Conservation (phyloP, 2,888 invertebrate species). For the Rhopalosiphum nymphaeae region DNA sequence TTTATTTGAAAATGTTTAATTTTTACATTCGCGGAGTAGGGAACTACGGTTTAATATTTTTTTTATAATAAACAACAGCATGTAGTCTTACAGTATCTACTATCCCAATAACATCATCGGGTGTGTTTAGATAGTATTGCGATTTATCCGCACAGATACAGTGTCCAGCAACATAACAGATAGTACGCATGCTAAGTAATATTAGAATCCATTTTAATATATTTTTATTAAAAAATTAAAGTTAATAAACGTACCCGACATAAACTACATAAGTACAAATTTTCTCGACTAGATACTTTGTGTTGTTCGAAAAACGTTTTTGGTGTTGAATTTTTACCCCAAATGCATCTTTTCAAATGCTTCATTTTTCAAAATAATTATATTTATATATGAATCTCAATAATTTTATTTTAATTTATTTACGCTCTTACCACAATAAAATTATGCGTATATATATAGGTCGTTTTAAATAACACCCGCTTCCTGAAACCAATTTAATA, state of each 20-base stretch:
- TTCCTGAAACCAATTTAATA: not conserved
- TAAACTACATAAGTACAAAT: not conserved
- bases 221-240: not conserved
- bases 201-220: not conserved
- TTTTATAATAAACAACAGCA: not conserved
- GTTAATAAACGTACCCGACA: not conserved
- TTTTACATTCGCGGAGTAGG: not conserved
- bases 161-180: not conserved
- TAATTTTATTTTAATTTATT: not conserved
- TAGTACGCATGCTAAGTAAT: not conserved
- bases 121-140: not conserved
- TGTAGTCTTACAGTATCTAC: not conserved
- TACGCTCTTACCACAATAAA: not conserved
- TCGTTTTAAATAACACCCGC: not conserved
- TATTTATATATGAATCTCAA: not conserved
- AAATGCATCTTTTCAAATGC: not conserved
- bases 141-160: not conserved
- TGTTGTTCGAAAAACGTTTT: not conserved
- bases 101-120: not conserved
- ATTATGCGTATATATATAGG: not conserved
- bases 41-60: not conserved
- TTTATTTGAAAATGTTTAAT: not conserved
- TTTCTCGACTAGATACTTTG: not conserved
- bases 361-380: not conserved
- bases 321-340: not conserved